Evolutionary conservation across 1,140 invertebrate species (phyloP).

Genomic region (Pteromalus puparum): DNA sequence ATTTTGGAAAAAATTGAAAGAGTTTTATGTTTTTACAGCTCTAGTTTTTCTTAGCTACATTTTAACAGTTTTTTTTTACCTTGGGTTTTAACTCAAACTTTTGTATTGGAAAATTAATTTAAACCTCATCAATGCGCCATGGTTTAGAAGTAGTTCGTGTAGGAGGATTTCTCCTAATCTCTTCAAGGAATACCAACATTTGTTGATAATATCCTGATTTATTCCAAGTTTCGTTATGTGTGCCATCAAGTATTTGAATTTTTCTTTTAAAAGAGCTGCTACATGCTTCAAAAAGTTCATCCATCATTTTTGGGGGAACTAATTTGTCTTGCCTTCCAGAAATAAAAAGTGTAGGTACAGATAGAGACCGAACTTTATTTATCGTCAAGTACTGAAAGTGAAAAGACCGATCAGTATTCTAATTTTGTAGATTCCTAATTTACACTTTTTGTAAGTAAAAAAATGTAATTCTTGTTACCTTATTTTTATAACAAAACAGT

Average conservation of each 20-base stretch:
- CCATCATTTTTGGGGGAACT: slow-evolving; percentile 92
- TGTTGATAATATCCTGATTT: slow-evolving; percentile 79
- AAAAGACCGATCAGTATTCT: slow-evolving; percentile 38
- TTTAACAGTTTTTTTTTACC: background rate
- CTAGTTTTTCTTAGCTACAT: slow-evolving; percentile 9
- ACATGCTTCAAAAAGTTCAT: slow-evolving; percentile 83
- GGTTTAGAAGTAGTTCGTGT: slow-evolving; percentile 56
- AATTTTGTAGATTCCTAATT: background rate
- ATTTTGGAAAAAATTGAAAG: background rate
- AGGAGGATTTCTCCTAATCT: slow-evolving; percentile 69
- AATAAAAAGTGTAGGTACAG: slow-evolving; percentile 85
- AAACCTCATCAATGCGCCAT: slow-evolving; percentile 69
- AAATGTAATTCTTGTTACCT: slow-evolving; percentile 76
- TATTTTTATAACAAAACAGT: slow-evolving; percentile 88
- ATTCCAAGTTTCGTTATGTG: slow-evolving; percentile 93
- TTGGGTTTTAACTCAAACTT: background rate
- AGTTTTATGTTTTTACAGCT: background rate
- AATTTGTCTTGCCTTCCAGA: slow-evolving; percentile 88
- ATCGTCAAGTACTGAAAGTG: slow-evolving; percentile 82
- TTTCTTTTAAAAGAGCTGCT: slow-evolving; percentile 83
- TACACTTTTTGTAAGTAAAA: slow-evolving; percentile 24
- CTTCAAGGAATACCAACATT: slow-evolving; percentile 76
- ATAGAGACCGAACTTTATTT: slow-evolving; percentile 81
- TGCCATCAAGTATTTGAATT: slow-evolving; percentile 83
- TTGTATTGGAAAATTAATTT: slow-evolving; percentile 47